A percentile compares a stretch with the other conserved stretches of the same genome.
phyloP scores from a whole-genome alignment of 2,888 invertebrate species.

The Chesias legatella region DNA sequence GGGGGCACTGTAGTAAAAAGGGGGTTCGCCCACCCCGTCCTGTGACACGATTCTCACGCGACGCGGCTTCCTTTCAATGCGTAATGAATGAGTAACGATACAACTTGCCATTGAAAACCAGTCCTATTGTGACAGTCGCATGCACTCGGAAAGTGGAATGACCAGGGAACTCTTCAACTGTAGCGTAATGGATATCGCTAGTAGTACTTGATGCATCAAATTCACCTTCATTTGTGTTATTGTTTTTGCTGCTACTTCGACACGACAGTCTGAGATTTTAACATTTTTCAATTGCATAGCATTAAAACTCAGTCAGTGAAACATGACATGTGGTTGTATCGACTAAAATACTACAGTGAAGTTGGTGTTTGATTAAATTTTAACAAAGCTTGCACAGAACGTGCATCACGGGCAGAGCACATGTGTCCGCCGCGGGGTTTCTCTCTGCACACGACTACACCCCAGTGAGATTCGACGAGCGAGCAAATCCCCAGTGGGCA shows the following conservation, averaged over 20 bases:
- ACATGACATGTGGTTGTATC: too few relatives aligned
- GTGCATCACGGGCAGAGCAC: constrained; percentile 30
- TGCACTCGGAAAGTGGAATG: constrained; percentile 45
- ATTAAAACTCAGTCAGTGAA: too few relatives aligned
- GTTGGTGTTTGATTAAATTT: constrained; percentile 5
- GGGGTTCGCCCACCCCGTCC: constrained; percentile 46
- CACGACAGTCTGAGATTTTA: background rate
- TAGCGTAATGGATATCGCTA: constrained; percentile 37
- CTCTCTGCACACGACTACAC: constrained; percentile 36
- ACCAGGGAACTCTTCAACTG: constrained; percentile 38
- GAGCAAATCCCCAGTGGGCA: constrained; percentile 50
- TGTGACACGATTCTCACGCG: constrained; percentile 79
- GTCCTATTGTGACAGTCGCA: constrained; percentile 44
- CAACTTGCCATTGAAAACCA: constrained; percentile 54
- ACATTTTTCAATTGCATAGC: too few relatives aligned
- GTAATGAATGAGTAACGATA: constrained; percentile 70
- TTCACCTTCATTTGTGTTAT: constrained; percentile 33
- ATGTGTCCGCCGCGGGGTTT: constrained; percentile 56
- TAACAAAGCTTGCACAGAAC: background rate
- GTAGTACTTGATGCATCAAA: too few relatives aligned
- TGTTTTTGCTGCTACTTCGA: background rate
- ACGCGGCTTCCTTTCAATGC: constrained; percentile 67
- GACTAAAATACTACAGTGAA: too few relatives aligned
- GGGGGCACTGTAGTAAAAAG: constrained; percentile 32
- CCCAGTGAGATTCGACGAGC: constrained; percentile 52